Base-by-base conservation (phyloP, 2,888 invertebrate species). In the Tethea ocularis region DNA sequence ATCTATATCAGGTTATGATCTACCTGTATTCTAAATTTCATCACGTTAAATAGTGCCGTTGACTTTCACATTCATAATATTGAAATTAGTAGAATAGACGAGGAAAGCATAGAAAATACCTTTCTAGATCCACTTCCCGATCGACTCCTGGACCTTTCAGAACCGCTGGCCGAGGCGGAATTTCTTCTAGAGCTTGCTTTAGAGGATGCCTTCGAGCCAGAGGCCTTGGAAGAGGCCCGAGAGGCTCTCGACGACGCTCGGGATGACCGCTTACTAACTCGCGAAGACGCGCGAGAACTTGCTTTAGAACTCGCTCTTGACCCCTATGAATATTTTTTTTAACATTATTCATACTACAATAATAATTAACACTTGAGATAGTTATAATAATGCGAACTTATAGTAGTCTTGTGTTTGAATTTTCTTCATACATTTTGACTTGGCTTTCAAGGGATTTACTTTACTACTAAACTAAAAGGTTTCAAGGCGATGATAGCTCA, bases 101-200 rank as follows among this genome's bases (percentile, higher is more conserved):
- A 24, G 5, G 5, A 24, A 2, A 29, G 29, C 7, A 10, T 29
- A 7, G 8, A 36, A 38, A 5, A n/a, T 46, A 82, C 92, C 84
- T 85, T 85, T 79, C 82, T 83, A 15, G 91, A 91, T 0, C 89
- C 91, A 68, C 91, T 92, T 0, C 68, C 76, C 0, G 93, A 92
- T 0, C 90, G 74, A 68, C 90, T 91, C 53, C 84, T 84, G 2
- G 91, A 91, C 33, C 84, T 78, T 1, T 81, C 87, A 0, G 89
- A 88, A 8, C 83, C 89, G 53, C 88, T 88, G 0, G 78, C 85
- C 0, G 88, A 88, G 1, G 72, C 83, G 0, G 90, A 89, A 41
- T 80, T 80, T 46, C 68, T 68, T 55, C 83, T 78, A 4, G 89
- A 88, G 60, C 87, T 86, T 20, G 88, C 89, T 8, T 74, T 71